phyloP scores from a whole-genome alignment of 1,140 invertebrate genomes.

The Belonocnema kinseyi region DNA sequence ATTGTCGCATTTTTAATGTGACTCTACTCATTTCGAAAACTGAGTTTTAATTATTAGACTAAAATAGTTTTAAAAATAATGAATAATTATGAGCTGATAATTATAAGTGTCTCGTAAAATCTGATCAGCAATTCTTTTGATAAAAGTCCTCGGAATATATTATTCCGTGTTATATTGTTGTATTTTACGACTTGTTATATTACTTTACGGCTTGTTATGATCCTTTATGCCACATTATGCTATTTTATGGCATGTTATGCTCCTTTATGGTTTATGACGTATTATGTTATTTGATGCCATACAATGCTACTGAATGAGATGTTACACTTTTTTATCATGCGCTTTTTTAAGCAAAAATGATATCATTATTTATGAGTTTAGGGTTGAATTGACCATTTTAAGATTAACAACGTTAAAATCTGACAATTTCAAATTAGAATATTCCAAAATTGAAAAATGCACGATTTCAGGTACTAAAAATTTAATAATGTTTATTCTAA shows the following conservation, averaged over 20 bases:
- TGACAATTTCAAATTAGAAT: too few relatives aligned
- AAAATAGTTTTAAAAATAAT: too few relatives aligned
- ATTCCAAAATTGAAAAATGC: too few relatives aligned
- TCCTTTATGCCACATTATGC: slow-evolving; percentile 25
- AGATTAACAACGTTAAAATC: too few relatives aligned
- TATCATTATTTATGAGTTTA: too few relatives aligned
- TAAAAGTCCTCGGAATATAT: neutral
- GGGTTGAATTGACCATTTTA: too few relatives aligned
- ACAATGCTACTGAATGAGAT: slow-evolving; percentile 18
- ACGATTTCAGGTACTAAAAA: neutral
- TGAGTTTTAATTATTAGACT: too few relatives aligned
- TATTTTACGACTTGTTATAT: slow-evolving; percentile 26
- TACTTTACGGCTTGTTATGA: slow-evolving; percentile 15
- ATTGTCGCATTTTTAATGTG: too few relatives aligned
- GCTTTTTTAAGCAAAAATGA: neutral
- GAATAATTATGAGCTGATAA: too few relatives aligned
- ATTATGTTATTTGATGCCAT: slow-evolving; percentile 19
- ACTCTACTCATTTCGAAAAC: too few relatives aligned
- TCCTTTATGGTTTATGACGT: slow-evolving; percentile 21
- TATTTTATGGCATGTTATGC: slow-evolving; percentile 14
- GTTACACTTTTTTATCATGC: slow-evolving; percentile 15
- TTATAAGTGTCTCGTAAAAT: neutral
- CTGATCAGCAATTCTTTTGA: neutral
- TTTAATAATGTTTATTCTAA: too few relatives aligned
- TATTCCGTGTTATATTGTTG: neutral